phyloP scores from a whole-genome alignment of 2,888 invertebrate genomes.

The Chymomyza procnemis region DNA sequence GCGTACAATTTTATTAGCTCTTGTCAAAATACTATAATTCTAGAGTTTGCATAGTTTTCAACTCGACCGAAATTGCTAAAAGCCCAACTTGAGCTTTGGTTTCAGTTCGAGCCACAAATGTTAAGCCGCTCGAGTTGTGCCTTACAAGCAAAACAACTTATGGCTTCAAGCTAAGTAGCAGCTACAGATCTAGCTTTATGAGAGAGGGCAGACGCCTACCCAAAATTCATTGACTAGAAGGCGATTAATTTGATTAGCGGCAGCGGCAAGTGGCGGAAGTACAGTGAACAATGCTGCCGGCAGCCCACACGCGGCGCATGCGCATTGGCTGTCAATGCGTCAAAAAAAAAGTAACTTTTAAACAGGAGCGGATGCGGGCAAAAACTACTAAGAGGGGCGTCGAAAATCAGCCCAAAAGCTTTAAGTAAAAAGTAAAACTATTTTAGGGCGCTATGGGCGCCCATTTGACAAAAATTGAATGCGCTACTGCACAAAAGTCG shows the following conservation, averaged over 20 bases:
- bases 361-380: slow-evolving; percentile 1
- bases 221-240: slow-evolving; percentile 28
- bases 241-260: slow-evolving; percentile 61
- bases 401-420: slow-evolving; percentile 25
- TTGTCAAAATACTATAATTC: too few species aligned
- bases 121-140: slow-evolving; percentile 25
- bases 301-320: slow-evolving; percentile 13
- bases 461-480: background rate
- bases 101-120: slow-evolving; percentile 26
- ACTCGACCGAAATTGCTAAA: too few species aligned
- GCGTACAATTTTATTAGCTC: too few species aligned
- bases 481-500: slow-evolving; percentile 11
- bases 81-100: background rate
- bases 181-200: slow-evolving; percentile 24
- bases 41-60: too few species aligned
- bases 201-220: slow-evolving; percentile 10
- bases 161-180: slow-evolving; percentile 41
- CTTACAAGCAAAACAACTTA: slow-evolving; percentile 64
- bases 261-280: slow-evolving; percentile 49
- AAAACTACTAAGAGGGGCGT: too few species aligned
- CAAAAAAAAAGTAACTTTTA: background rate
- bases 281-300: background rate
- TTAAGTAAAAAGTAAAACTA: too few species aligned
- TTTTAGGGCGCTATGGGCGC: too few species aligned
- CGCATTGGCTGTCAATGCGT: background rate